These are phyloP conservation scores for Cotesia chilonis DNA, from an alignment of 1,140 invertebrate species.

Conservation along the genomic window DNA sequence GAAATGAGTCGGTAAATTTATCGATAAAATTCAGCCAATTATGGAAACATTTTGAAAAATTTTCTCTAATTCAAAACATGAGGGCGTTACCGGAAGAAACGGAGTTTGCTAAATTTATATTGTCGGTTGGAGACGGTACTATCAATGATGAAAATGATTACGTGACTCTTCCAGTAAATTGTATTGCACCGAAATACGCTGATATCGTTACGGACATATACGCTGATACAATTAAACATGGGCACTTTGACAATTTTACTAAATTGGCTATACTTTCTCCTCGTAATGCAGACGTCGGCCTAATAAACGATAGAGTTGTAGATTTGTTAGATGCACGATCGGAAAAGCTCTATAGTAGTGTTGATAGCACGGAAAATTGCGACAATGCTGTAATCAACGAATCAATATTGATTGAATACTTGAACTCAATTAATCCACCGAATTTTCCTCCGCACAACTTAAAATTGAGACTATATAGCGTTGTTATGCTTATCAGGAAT, in stretches of 20 bases:
- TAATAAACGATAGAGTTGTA: slow-evolving; percentile 41
- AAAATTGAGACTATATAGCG: slow-evolving; percentile 37
- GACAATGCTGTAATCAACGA: slow-evolving; percentile 21
- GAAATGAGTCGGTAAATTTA: neutral
- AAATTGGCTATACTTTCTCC: neutral
- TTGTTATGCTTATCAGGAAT: slow-evolving; percentile 41
- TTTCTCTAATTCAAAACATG: neutral
- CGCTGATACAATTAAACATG: neutral
- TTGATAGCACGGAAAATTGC: slow-evolving; percentile 30
- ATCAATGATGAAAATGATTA: neutral
- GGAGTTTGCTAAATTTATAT: slow-evolving; percentile 6
- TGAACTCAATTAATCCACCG: slow-evolving; percentile 37
- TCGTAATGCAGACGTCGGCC: slow-evolving; percentile 28
- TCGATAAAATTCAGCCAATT: neutral
- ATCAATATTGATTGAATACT: slow-evolving; percentile 29
- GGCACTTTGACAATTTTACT: neutral
- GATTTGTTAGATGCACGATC: slow-evolving; percentile 14
- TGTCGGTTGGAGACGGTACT: neutral
- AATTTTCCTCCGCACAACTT: slow-evolving; percentile 39
- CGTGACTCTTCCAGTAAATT: neutral
- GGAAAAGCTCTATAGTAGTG: slow-evolving; percentile 17
- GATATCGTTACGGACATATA: neutral
- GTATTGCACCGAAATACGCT: neutral
- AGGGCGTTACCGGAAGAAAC: neutral
- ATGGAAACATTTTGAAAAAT: slow-evolving; percentile 9